Evolutionary conservation across 2,888 invertebrate species (phyloP).

Genomic region (Cosmia trapezina): DNA sequence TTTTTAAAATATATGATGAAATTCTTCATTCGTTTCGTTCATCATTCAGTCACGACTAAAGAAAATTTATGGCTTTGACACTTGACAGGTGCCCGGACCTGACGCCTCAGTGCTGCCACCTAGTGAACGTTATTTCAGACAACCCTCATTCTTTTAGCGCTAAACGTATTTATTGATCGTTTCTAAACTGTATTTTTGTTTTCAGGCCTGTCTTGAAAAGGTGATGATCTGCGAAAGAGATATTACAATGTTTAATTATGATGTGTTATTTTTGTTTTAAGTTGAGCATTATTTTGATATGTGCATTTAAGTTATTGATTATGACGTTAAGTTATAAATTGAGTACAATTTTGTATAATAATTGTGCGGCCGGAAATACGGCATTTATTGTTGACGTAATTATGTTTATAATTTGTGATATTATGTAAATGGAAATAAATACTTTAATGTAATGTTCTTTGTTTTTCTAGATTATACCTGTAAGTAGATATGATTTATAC

Average conservation of each 20-base stretch:
- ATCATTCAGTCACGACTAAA: neutral
- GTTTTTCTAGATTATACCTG: conserved; percentile 33
- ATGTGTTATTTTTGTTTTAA: conserved; percentile 57
- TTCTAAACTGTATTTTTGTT: conserved; percentile 44
- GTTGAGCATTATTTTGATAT: conserved; percentile 54
- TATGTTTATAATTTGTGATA: conserved; percentile 59
- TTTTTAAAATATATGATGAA: neutral
- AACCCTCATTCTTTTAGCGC: neutral
- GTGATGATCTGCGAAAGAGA: conserved; percentile 63
- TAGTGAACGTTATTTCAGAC: neutral
- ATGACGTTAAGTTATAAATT: conserved; percentile 34
- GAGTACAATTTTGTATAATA: conserved; percentile 27
- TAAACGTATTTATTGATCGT: neutral
- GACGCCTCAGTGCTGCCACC: neutral
- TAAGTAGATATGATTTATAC: neutral
- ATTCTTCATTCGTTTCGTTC: neutral
- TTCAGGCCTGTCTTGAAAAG: conserved; percentile 81
- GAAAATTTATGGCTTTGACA: too few relatives aligned
- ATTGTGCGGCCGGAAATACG: conserved; percentile 26
- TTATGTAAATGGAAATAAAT: conserved; percentile 47
- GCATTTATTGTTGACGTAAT: conserved; percentile 57
- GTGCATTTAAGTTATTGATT: conserved; percentile 59
- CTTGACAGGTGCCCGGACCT: neutral
- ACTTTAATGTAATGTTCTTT: neutral
- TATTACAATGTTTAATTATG: neutral